A percentile compares a stretch with the other conserved stretches of the same genome.
Conservation (phyloP, 2,113 vertebrate genomes). For the Cyanistes caeruleus region DNA sequence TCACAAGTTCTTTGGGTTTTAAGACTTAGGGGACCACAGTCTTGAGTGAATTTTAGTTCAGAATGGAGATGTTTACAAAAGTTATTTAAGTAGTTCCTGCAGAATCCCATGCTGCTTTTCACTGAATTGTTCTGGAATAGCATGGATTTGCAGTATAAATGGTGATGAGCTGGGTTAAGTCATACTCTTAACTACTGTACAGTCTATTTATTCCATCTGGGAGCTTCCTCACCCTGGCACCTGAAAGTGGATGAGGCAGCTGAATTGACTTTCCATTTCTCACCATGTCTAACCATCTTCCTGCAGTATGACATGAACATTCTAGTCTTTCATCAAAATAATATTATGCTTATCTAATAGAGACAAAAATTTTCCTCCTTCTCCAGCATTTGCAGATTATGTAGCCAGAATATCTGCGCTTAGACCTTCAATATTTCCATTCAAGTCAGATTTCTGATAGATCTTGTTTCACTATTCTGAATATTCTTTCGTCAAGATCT, state of each 20-base stretch:
- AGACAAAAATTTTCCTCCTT: background rate
- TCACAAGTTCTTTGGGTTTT: background rate
- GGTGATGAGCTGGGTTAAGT: background rate
- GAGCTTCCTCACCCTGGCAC: background rate
- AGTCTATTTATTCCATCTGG: background rate
- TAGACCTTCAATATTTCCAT: background rate
- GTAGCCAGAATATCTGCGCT: background rate
- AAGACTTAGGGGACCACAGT: background rate
- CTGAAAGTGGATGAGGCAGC: background rate
- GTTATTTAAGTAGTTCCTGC: background rate
- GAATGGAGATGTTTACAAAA: constrained; percentile 19
- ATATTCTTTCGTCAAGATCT: constrained; percentile 1
- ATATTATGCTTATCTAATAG: background rate
- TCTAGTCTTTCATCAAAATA: background rate
- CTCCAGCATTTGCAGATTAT: background rate
- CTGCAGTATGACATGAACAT: background rate
- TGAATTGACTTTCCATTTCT: constrained; percentile 2
- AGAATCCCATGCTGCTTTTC: background rate
- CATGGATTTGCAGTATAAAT: background rate
- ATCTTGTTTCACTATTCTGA: background rate
- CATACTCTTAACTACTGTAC: background rate
- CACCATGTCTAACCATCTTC: background rate
- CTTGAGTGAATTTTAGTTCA: constrained; percentile 12
- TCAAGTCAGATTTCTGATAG: background rate
- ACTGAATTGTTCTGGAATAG: background rate